phyloP scores from a whole-genome alignment of 2,888 invertebrate genomes.

The Xestia sexstrigata region DNA sequence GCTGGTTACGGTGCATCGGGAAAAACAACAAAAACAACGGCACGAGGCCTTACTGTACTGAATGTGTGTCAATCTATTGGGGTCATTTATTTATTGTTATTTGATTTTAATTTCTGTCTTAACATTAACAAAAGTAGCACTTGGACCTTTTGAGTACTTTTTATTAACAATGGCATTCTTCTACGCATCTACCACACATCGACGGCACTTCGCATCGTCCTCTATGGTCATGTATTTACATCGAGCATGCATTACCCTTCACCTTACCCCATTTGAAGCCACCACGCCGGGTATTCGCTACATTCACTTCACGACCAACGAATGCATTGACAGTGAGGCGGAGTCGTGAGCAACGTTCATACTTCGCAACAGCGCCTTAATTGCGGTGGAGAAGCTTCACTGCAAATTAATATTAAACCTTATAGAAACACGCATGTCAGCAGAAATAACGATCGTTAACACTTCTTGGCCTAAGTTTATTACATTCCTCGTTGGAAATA shows the following conservation, averaged over 20 bases:
- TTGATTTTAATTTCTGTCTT: not conserved
- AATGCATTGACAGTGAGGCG: constrained; percentile 16
- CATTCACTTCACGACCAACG: constrained; percentile 47
- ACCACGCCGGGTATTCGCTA: constrained; percentile 17
- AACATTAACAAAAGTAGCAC: not conserved
- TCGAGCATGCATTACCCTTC: constrained; percentile 40
- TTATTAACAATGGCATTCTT: not conserved
- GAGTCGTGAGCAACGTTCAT: not conserved
- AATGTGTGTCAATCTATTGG: constrained; percentile 18
- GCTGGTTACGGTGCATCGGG: constrained; percentile 19
- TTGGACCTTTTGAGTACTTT: not conserved
- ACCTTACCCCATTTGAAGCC: constrained; percentile 45
- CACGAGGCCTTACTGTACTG: constrained; percentile 6
- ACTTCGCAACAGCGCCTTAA: constrained; percentile 2
- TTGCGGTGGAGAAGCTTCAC: constrained; percentile 5
- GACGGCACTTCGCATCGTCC: constrained; percentile 7
- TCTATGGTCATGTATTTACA: constrained; percentile 23
- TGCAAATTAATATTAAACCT: constrained; percentile 14
- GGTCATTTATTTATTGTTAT: constrained; percentile 6
- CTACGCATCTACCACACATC: not conserved
- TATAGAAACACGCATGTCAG: not conserved
- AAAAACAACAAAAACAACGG: constrained; percentile 30
- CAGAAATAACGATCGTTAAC: not conserved
- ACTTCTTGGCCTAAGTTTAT: not conserved
- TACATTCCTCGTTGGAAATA: not conserved